Evolutionary conservation across 2,888 invertebrate species (phyloP).

Genomic region (Drosophila picticornis): DNA sequence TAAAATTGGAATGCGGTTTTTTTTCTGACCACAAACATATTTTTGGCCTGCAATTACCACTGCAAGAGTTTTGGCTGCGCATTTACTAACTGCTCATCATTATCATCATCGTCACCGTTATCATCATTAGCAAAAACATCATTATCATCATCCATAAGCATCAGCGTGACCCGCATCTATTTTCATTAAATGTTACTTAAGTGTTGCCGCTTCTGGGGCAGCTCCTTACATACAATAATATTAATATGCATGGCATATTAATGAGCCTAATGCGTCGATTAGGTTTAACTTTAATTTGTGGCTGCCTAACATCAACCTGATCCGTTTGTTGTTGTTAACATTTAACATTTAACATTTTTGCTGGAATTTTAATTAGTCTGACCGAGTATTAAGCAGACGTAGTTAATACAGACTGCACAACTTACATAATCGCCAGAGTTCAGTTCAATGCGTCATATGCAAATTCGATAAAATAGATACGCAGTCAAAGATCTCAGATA

Average conservation of each 20-base stretch:
- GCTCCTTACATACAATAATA: conserved; percentile 29
- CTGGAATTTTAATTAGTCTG: conserved; percentile 54
- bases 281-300: conserved; percentile 51
- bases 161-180: conserved; percentile 15
- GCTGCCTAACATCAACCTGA: not conserved
- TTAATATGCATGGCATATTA: conserved; percentile 34
- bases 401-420: conserved; percentile 42
- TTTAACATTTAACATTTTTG: conserved; percentile 6
- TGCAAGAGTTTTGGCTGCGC: conserved; percentile 8
- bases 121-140: not conserved
- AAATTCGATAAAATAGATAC: conserved; percentile 27
- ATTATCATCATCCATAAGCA: not conserved
- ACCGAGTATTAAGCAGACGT: conserved; percentile 52
- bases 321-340: not conserved
- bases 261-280: conserved; percentile 49
- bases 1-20: conserved; percentile 68
- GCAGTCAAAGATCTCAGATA: conserved; percentile 14
- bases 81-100: conserved; percentile 16
- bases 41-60: conserved; percentile 42
- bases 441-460: conserved; percentile 52
- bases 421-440: conserved; percentile 43
- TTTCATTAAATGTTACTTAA: conserved; percentile 72
- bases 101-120: not conserved
- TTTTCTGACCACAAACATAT: conserved; percentile 59
- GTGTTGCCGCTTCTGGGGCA: conserved; percentile 44